Evolutionary conservation across 2,888 invertebrate species (phyloP), one percentile per base, ranked within the genome.

Genomic region (Willowsia nigromaculata): DNA sequence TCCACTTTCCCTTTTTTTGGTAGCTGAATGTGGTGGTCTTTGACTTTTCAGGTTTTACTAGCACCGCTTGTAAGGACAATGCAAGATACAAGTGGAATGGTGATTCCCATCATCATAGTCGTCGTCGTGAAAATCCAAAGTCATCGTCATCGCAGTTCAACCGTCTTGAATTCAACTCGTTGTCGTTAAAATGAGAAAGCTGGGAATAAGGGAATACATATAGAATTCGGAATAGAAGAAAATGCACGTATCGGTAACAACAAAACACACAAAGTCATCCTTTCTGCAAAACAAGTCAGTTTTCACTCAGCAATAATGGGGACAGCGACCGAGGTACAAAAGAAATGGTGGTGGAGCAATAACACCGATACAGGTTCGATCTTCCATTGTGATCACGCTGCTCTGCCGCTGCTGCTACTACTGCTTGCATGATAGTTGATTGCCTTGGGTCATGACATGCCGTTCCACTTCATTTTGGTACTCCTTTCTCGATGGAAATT

Each of bases 381-480:
- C 22, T 59, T 56, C 25, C 7, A 13, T 27, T 25, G 59, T 27
- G 59, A 59, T 59, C 56, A 22, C 33, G 47, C 47, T 47, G 47
- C 25, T n/a, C n/a, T 43, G 71, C 6, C 47, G 78, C 37, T 84
- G 59, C 18, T 68, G 18, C 27, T 68, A 40, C 5, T 40, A 13
- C 71, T 71, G n/a, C 71, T 56, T 81, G 85, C 78, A 85, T 76
- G 80, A 80, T 71, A 81, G 87, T 81, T 87, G 87, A 87, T 87
- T 87, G 87, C 87, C 87, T 87, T 81, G 68, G 87, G 81, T 71
- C 87, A 87, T 87, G 81, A 33, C 86, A 80, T 18, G 62, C 50
- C 43, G 81, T 30, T 62, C 81, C 62, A 62, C 22, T 33, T 71
- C 68, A 15, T 62, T 50, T 27, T 33, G 9, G 53, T 30, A 25